Base-by-base conservation (phyloP, 2,888 invertebrate species). In the Amiota mariae region DNA sequence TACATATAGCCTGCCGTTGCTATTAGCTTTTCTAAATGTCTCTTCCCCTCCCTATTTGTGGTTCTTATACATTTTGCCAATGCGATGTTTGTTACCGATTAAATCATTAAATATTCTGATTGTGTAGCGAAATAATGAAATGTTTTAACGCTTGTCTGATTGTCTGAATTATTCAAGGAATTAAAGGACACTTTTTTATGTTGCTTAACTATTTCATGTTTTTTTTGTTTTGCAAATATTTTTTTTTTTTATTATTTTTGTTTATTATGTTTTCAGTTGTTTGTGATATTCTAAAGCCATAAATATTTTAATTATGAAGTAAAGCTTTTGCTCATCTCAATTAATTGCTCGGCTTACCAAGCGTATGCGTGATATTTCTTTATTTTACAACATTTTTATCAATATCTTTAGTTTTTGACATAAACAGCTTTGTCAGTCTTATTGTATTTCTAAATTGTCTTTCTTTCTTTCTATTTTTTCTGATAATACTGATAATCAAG, bases 71-170 rank as follows among this genome's bases (percentile, higher is more conserved):
- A 75, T n/a, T 68, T 56, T 71, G 24, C 24, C 47, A 46, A 73
- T 73, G 79, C 80, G 87, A 80, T 84, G 76, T 79, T 78, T 74
- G 73, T 76, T 72, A 73, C 78, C 82, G 87, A 87, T 87, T 87
- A 87, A 88, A 87, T 87, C 87, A 88, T 87, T 87, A 88, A 87
- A 88, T 88, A 88, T 88, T 87, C 87, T 81, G 87, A 88, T 88
- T 87, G 88, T 88, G 89, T 87, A 86, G 89, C 87, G 84, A 86
- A 86, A 88, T 88, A 88, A 88, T 87, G 89, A 88, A 88, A 88
- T 88, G 87, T 87, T 87, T 87, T 85, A 86, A 83, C 88, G 88
- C 87, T 88, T 87, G 87, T 87, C 87, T 88, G 88, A 88, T 88
- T 87, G 78, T 54, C 67, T 83, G 87, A 85, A 87, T 88, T 88